phyloP scores from a whole-genome alignment of 2,797 vertebrate genomes.

The Peromyscus melanophrys region DNA sequence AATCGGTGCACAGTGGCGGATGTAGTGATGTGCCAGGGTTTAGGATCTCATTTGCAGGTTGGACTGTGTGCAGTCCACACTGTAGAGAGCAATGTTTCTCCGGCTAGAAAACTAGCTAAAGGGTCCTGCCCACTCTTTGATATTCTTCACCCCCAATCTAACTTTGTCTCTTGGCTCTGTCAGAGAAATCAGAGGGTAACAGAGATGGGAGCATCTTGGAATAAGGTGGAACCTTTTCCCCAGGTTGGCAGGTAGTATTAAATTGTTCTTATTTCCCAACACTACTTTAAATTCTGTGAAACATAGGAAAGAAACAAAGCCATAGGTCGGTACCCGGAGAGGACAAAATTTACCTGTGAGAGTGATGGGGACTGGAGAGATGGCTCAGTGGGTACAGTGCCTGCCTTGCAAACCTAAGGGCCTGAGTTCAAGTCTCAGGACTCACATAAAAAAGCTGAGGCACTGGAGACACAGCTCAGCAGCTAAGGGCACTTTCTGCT shows the following conservation, averaged over 20 bases:
- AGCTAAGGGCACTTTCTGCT: neutral
- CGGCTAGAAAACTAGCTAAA: neutral
- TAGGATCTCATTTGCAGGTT: neutral
- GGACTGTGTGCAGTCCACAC: neutral
- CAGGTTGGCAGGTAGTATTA: neutral
- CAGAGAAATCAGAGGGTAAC: neutral
- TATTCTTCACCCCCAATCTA: neutral
- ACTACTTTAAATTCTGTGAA: neutral
- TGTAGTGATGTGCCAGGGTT: neutral
- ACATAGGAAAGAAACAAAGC: neutral
- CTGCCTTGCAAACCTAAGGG: neutral
- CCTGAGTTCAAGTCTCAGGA: neutral
- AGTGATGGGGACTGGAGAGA: neutral
- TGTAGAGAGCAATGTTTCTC: neutral
- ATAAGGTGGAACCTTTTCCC: neutral
- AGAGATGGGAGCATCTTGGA: neutral
- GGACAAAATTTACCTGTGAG: neutral
- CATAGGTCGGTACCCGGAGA: neutral
- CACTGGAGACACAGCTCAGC: neutral
- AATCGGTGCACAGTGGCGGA: neutral
- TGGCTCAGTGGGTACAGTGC: neutral
- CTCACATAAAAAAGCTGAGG: neutral
- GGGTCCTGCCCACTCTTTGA: neutral
- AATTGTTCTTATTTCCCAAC: neutral
- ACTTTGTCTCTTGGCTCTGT: neutral